These are phyloP conservation scores for Mactromeris polynyma DNA, from an alignment of 2,888 invertebrate genomes.

Conservation along the genomic window DNA sequence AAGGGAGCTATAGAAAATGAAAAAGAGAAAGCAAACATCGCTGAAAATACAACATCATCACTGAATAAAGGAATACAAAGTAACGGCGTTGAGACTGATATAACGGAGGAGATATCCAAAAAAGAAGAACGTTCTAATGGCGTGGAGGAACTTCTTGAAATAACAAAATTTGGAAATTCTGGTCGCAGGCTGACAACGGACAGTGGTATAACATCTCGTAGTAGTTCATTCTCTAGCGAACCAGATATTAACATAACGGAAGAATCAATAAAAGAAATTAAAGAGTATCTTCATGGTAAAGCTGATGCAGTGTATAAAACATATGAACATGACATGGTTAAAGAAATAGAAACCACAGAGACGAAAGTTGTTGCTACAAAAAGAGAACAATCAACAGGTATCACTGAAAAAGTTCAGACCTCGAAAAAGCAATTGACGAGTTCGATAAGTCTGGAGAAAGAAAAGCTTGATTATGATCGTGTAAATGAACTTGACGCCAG, in stretches of 20 bases:
- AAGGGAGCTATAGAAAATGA: constrained; percentile 13
- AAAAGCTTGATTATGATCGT: constrained; percentile 10
- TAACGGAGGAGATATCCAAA: not conserved
- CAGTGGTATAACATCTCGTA: constrained; percentile 61
- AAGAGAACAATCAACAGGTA: not conserved
- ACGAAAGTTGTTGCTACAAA: not conserved
- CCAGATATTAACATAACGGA: constrained; percentile 46
- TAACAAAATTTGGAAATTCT: constrained; percentile 26
- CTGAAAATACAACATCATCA: not conserved
- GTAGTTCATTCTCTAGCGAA: constrained; percentile 65
- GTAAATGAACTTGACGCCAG: constrained; percentile 51
- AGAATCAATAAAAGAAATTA: constrained; percentile 55
- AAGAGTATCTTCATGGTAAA: constrained; percentile 58
- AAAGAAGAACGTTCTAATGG: constrained; percentile 31
- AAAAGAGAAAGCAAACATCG: not conserved
- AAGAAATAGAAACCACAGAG: not conserved
- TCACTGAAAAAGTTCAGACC: not conserved
- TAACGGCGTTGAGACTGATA: not conserved
- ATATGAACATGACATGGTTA: constrained; percentile 37
- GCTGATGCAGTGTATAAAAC: constrained; percentile 43
- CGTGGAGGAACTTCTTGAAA: constrained; percentile 28
- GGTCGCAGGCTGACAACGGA: constrained; percentile 54
- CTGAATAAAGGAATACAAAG: not conserved
- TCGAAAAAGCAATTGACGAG: constrained; percentile 1
- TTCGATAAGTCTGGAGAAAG: constrained; percentile 1